These are phyloP conservation scores for Schrankia costaestrigalis DNA, from an alignment of 2,888 invertebrate species.

Conservation along the genomic window DNA sequence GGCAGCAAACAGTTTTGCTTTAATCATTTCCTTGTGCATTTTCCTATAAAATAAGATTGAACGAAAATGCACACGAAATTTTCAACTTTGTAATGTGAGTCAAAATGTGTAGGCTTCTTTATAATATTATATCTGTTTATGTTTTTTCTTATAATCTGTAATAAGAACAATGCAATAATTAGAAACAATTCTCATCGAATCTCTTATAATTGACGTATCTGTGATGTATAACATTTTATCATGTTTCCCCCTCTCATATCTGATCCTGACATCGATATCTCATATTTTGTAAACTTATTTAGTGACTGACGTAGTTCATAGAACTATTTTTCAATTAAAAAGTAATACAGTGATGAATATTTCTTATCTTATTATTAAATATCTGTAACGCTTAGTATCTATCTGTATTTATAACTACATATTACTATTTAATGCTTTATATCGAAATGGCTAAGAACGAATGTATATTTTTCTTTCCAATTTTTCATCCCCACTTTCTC, in stretches of 20 bases:
- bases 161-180: conserved; percentile 1
- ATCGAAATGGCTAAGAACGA: too few species aligned
- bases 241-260: conserved; percentile 27
- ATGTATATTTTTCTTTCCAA: too few species aligned
- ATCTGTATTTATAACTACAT: conserved; percentile 3
- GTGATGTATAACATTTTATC: conserved; percentile 36
- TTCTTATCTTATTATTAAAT: background rate
- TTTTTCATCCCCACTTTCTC: too few species aligned
- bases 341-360: conserved; percentile 11
- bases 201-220: conserved; percentile 35
- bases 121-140: conserved; percentile 10
- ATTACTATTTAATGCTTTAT: conserved; percentile 4
- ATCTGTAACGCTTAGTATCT: conserved; percentile 3
- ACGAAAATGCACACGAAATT: conserved; percentile 10
- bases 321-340: conserved; percentile 17
- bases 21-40: conserved; percentile 8
- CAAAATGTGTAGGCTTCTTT: conserved; percentile 19
- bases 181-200: conserved; percentile 27
- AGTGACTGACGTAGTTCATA: conserved; percentile 29
- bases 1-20: conserved; percentile 7
- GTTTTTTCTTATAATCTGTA: conserved; percentile 8
- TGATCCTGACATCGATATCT: conserved; percentile 23
- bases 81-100: conserved; percentile 17
- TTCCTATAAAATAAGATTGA: background rate
- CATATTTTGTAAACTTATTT: conserved; percentile 29